A percentile compares a stretch with the other conserved stretches of the same genome.
Evolutionary conservation across 2,797 vertebrate species (phyloP).

Genomic region (Neosilurus mollespiculum): DNA sequence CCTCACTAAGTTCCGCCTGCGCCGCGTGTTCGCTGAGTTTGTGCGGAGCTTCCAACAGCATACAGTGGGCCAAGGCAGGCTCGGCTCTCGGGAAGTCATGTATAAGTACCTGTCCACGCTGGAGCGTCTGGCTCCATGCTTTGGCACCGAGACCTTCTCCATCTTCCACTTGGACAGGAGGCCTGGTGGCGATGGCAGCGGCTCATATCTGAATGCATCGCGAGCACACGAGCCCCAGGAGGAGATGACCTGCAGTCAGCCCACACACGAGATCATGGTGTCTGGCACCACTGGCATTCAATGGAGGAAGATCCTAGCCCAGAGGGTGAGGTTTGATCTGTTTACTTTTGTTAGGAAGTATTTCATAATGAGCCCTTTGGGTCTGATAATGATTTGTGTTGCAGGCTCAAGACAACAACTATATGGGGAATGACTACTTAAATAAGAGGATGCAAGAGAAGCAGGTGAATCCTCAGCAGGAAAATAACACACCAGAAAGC

Average conservation of each 20-base stretch:
- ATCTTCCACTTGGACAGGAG: conserved; percentile 67
- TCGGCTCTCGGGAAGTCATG: conserved; percentile 80
- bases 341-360: neutral
- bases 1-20: conserved; percentile 81
- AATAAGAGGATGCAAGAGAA: conserved; percentile 56
- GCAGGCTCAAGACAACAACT: conserved; percentile 63
- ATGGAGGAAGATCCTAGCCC: conserved; percentile 70
- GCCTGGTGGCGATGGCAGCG: conserved; percentile 64
- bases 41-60: conserved; percentile 82
- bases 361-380: neutral
- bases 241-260: conserved; percentile 10
- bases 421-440: conserved; percentile 63
- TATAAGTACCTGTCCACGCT: conserved; percentile 90
- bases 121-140: conserved; percentile 79
- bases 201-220: conserved; percentile 56
- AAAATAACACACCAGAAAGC: conserved; percentile 27
- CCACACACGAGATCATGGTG: conserved; percentile 79
- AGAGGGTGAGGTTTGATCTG: conserved; percentile 59
- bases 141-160: conserved; percentile 75
- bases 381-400: conserved; percentile 21
- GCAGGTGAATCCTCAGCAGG: conserved; percentile 22
- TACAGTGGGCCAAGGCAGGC: conserved; percentile 67
- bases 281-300: conserved; percentile 79
- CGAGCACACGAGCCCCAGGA: conserved; percentile 37
- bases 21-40: conserved; percentile 79